Evolutionary conservation across 2,113 vertebrate genomes (phyloP).

Genomic region (Tichodroma muraria): DNA sequence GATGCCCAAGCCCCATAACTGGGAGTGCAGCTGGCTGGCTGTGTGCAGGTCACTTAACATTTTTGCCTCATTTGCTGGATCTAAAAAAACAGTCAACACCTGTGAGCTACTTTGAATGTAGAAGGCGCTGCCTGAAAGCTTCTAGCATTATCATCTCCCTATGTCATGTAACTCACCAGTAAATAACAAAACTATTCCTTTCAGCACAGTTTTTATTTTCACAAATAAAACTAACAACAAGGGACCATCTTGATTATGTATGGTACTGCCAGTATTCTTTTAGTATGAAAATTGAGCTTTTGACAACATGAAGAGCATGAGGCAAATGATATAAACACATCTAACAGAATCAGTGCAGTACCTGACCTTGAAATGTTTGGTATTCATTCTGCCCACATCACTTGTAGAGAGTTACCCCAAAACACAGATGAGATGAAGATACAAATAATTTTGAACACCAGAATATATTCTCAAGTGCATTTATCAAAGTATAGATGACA

Average conservation of each 20-base stretch:
- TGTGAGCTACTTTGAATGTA: neutral
- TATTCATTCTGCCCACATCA: neutral
- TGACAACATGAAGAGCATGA: neutral
- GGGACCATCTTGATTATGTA: neutral
- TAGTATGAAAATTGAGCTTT: neutral
- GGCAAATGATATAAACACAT: neutral
- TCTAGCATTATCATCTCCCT: neutral
- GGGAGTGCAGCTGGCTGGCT: neutral
- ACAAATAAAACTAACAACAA: neutral
- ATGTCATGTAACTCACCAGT: neutral
- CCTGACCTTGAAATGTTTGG: neutral
- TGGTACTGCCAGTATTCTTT: neutral
- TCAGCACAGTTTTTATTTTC: neutral
- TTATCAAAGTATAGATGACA: neutral
- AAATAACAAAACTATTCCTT: neutral
- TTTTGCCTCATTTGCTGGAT: neutral
- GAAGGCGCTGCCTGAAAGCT: neutral
- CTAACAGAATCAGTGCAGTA: neutral
- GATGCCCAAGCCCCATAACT: neutral
- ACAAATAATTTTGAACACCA: neutral
- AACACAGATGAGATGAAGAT: neutral
- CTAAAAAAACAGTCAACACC: neutral
- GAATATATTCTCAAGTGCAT: neutral
- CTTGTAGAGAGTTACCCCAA: neutral
- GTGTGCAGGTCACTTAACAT: neutral